These are phyloP conservation scores for Arizona elegans DNA, from an alignment of 2,113 vertebrate genomes.

Conservation along the genomic window DNA sequence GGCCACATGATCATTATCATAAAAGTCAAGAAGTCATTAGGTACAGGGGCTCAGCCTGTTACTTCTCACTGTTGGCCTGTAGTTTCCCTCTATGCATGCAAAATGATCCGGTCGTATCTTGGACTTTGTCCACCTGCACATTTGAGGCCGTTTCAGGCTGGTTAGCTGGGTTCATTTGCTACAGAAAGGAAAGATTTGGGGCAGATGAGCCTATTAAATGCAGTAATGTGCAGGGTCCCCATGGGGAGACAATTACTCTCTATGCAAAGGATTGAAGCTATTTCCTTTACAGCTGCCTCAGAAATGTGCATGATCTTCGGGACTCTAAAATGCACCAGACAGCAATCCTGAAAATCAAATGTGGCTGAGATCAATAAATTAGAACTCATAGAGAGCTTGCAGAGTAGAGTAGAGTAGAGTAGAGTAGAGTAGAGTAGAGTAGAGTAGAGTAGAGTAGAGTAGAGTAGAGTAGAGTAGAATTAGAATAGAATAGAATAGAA, in stretches of 20 bases:
- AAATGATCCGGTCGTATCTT: not conserved
- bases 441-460: too few species aligned
- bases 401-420: not conserved
- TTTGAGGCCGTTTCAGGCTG: not conserved
- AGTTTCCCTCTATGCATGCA: fast-evolving
- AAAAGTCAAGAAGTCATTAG: not conserved
- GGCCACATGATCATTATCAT: conserved; percentile 18
- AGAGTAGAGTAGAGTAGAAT: too few species aligned
- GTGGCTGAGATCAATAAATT: not conserved
- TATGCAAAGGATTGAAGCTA: not conserved
- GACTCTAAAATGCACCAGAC: not conserved
- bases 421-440: too few species aligned
- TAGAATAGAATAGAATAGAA: too few species aligned
- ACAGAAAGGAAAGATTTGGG: not conserved
- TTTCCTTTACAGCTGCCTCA: not conserved
- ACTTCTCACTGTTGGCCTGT: fast-evolving
- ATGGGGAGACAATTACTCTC: not conserved
- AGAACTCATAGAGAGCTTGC: not conserved
- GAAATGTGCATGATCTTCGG: not conserved
- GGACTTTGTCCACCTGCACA: not conserved
- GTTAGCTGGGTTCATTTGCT: not conserved
- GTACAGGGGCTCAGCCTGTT: not conserved
- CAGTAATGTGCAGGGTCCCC: not conserved
- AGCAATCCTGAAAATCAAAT: not conserved
- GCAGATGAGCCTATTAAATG: not conserved